Evolutionary conservation across 1,140 invertebrate species (phyloP), one percentile per base, ranked within the genome.

Genomic region (Ruditapes philippinarum): DNA sequence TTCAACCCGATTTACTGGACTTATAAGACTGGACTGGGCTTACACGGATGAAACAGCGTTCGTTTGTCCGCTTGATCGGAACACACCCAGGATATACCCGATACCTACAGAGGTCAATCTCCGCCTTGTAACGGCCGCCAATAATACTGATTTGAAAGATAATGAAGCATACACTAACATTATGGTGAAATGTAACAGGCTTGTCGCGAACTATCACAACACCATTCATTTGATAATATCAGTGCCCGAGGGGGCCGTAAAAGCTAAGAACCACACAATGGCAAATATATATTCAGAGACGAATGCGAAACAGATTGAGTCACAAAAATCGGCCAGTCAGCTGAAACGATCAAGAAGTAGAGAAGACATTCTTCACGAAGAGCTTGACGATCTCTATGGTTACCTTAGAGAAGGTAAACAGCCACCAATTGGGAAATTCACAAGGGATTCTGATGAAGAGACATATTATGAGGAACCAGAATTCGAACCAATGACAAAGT

Each of bases 351-450:
- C 93, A 12, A 93, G 92, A 57, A 93, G 91, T 22, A 91, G 92
- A 81, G 95, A 95, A 88, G 98, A 99, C 91, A 87, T 93, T 38
- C 90, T 95, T 25, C 99, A 99, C 96, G 98, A 99, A 92, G 98
- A 99, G 96, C 99, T 99, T 91, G 98, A 99, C 96, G 98, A 99
- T 95, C 98, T 99, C 87, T 99, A 99, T 95, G 98, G 98, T 94
- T 99, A 99, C 95, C 98, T 99, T 0, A 96, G 98, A 68, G 93
- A 94, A 54, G 98, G 98, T 0, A 98, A 99, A 92, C 98, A 98
- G 19, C 98, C 98, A 0, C 96, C 99, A 42, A 91, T 91, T 19
- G 83, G 70, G 14, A 93, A 92, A 79, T 94, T 92, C 40, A 89
- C 92, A 19, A 91, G 93, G 62, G 94, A 95, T 88, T 95, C 94